phyloP scores from a whole-genome alignment of 1,140 invertebrate genomes.

The Cepaea nemoralis region DNA sequence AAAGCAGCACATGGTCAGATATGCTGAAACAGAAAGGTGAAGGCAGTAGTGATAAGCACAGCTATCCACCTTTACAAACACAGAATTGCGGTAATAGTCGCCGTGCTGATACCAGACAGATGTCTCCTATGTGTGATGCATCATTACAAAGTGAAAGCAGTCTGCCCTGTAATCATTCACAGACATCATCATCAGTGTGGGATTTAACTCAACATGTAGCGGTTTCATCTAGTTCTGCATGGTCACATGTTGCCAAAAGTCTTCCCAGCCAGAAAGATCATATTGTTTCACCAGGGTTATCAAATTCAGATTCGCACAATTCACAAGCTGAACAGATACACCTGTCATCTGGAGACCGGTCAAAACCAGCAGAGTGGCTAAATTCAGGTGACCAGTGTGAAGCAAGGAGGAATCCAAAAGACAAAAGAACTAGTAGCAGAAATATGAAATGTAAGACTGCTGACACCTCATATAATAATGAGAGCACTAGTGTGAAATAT shows the following conservation, averaged over 20 bases:
- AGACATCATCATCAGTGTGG: neutral
- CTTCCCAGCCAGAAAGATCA: neutral
- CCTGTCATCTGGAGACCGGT: neutral
- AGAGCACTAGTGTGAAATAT: neutral
- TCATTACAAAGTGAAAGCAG: neutral
- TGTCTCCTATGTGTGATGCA: neutral
- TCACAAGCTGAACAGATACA: neutral
- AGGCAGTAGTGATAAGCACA: neutral
- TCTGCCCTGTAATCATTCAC: neutral
- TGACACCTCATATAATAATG: neutral
- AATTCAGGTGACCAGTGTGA: neutral
- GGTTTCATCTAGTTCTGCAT: neutral
- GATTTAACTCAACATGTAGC: neutral
- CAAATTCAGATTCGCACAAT: neutral
- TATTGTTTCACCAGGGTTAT: neutral
- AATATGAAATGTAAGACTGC: neutral
- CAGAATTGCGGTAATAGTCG: neutral
- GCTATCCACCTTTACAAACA: neutral
- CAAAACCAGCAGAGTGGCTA: neutral
- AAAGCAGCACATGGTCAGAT: neutral
- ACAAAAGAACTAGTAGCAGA: neutral
- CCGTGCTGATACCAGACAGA: neutral
- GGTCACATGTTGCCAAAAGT: neutral
- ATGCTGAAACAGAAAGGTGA: neutral
- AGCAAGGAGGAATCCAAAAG: neutral